phyloP scores from a whole-genome alignment of 2,888 invertebrate species.

The Fragum whitleyi region DNA sequence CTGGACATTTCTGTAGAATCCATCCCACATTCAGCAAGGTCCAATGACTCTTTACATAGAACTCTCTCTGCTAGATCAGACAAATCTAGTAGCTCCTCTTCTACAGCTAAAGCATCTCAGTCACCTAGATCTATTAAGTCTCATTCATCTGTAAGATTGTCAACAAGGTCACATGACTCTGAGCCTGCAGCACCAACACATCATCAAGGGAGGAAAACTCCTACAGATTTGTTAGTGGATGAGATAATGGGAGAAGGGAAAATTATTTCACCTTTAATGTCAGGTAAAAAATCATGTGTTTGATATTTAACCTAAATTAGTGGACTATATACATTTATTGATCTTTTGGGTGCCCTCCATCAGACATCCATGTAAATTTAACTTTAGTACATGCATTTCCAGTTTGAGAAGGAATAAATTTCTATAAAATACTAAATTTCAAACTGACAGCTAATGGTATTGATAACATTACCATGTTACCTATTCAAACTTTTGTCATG shows the following conservation, averaged over 20 bases:
- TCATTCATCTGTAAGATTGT: conserved; percentile 28
- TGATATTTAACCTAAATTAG: background rate
- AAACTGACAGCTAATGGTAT: too few relatives aligned
- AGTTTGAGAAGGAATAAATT: background rate
- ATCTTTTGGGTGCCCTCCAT: background rate
- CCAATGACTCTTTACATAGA: conserved; percentile 23
- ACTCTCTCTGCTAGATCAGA: conserved; percentile 41
- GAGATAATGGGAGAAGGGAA: conserved; percentile 67
- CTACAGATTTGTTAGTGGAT: conserved; percentile 64
- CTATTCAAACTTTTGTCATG: too few relatives aligned
- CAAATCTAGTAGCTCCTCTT: conserved; percentile 33
- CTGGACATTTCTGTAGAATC: conserved; percentile 22
- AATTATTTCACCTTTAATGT: conserved; percentile 60
- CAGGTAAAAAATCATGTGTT: conserved; percentile 51
- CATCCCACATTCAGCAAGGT: conserved; percentile 37
- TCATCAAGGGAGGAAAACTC: conserved; percentile 51
- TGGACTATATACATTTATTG: background rate
- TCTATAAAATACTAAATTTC: too few relatives aligned
- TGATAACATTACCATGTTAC: too few relatives aligned
- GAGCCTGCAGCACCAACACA: background rate
- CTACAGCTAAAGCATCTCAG: conserved; percentile 22
- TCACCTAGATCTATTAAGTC: conserved; percentile 42
- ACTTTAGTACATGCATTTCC: background rate
- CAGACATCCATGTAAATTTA: background rate
- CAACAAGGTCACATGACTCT: conserved; percentile 11